Conservation (phyloP, 2,113 vertebrate genomes). For the Peromyscus maniculatus region DNA sequence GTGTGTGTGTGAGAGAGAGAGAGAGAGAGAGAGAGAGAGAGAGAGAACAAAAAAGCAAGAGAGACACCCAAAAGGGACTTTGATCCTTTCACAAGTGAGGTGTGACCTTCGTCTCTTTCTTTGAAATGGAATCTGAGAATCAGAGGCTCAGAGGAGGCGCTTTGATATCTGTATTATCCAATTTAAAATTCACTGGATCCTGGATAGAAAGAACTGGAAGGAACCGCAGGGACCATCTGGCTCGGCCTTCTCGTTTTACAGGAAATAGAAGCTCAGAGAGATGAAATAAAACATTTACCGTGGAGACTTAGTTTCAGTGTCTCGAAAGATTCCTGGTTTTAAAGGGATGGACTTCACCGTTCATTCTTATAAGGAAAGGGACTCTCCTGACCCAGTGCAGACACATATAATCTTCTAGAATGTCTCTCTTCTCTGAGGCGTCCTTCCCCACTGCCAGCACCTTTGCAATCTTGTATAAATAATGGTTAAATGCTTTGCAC, state of each 20-base stretch:
- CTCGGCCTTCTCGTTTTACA: constrained; percentile 74
- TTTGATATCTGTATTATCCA: constrained; percentile 79
- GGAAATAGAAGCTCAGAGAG: constrained; percentile 72
- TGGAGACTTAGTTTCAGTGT: constrained; percentile 67
- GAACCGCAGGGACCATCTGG: constrained; percentile 64
- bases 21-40: not conserved
- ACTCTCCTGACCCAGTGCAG: constrained; percentile 3
- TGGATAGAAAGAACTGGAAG: constrained; percentile 71
- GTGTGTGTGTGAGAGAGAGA: not conserved
- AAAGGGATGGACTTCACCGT: constrained; percentile 51
- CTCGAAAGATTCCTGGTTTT: constrained; percentile 45
- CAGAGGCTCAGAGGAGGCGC: constrained; percentile 37
- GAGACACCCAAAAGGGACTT: constrained; percentile 64
- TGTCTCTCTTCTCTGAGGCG: constrained; percentile 4
- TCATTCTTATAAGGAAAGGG: constrained; percentile 1
- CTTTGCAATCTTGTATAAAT: constrained; percentile 53
- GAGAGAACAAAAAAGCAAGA: not conserved
- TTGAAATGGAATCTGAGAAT: constrained; percentile 78
- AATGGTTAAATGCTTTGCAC: constrained; percentile 62
- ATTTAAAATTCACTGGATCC: constrained; percentile 79
- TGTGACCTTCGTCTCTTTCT: constrained; percentile 75
- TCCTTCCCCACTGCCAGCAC: not conserved
- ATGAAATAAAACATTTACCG: constrained; percentile 75
- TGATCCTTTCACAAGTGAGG: constrained; percentile 75
- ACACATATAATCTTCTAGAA: constrained; percentile 49